A percentile compares a stretch with the other conserved stretches of the same genome.
Conservation (phyloP, 2,113 vertebrate genomes). For the Chamaea fasciata region DNA sequence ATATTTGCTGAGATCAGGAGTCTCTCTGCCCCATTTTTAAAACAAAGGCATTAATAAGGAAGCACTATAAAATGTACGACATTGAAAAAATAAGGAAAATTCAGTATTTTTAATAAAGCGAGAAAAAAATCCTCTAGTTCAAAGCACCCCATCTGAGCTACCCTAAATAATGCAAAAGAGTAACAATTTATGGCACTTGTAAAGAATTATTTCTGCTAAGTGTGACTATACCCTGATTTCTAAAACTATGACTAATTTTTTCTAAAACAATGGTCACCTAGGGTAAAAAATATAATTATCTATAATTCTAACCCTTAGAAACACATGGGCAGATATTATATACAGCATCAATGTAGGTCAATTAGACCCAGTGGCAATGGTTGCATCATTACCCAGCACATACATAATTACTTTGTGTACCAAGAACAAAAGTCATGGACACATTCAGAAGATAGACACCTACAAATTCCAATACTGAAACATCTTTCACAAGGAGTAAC, state of each 20-base stretch:
- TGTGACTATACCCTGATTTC: neutral
- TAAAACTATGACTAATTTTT: neutral
- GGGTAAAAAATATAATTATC: neutral
- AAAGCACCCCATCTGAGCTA: conserved; percentile 46
- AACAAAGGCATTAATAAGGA: conserved; percentile 74
- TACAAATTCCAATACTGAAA: neutral
- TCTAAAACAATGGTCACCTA: neutral
- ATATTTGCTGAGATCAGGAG: conserved; percentile 81
- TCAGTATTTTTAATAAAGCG: conserved; percentile 59
- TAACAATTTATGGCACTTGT: neutral
- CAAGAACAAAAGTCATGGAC: neutral
- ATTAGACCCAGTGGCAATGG: neutral
- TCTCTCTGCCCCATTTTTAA: conserved; percentile 74
- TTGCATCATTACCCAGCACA: neutral
- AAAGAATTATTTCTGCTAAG: neutral
- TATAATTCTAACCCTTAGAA: neutral
- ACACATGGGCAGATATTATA: neutral
- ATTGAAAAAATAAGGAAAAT: conserved; percentile 65
- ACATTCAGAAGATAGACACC: too few species aligned
- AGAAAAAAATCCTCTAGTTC: conserved; percentile 33
- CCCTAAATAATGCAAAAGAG: conserved; percentile 49
- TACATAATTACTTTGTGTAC: neutral
- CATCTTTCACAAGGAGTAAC: neutral
- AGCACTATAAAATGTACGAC: conserved; percentile 55
- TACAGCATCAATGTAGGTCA: neutral